Conservation (phyloP, 2,888 invertebrate genomes). For the Anaspis maculata region DNA sequence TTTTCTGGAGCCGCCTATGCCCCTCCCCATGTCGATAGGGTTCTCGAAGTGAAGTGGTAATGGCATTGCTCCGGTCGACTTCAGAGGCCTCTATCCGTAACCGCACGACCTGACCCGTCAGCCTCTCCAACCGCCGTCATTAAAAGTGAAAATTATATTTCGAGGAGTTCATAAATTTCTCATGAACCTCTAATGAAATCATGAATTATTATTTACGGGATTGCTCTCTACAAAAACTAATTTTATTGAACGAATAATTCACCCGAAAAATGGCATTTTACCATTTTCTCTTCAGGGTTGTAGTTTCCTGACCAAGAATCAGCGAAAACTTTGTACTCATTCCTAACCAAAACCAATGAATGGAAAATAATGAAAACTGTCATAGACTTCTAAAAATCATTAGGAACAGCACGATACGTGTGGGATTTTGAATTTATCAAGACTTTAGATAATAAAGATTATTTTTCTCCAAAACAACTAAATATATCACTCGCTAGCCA, state of each 20-base stretch:
- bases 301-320: too few species aligned
- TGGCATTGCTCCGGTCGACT: constrained; percentile 9
- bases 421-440: too few species aligned
- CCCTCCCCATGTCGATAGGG: constrained; percentile 10
- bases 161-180: constrained; percentile 23
- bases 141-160: constrained; percentile 22
- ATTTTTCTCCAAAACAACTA: too few species aligned
- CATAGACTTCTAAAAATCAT: too few species aligned
- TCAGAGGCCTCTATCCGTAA: constrained; percentile 10
- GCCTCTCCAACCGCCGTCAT: constrained; percentile 12
- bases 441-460: too few species aligned
- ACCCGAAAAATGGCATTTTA: constrained; percentile 16
- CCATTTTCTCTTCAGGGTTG: too few species aligned
- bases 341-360: too few species aligned
- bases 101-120: constrained; percentile 13
- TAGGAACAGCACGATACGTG: too few species aligned
- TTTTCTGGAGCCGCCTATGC: too few species aligned
- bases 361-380: too few species aligned
- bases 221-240: constrained; percentile 13
- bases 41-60: constrained; percentile 12
- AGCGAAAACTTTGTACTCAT: too few species aligned
- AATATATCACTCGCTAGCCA: too few species aligned
- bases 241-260: constrained; percentile 16
- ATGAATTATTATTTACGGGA: constrained; percentile 23
- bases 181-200: constrained; percentile 25